These are phyloP conservation scores for Oeneis ivallda DNA, from an alignment of 2,888 invertebrate genomes.

Conservation along the genomic window DNA sequence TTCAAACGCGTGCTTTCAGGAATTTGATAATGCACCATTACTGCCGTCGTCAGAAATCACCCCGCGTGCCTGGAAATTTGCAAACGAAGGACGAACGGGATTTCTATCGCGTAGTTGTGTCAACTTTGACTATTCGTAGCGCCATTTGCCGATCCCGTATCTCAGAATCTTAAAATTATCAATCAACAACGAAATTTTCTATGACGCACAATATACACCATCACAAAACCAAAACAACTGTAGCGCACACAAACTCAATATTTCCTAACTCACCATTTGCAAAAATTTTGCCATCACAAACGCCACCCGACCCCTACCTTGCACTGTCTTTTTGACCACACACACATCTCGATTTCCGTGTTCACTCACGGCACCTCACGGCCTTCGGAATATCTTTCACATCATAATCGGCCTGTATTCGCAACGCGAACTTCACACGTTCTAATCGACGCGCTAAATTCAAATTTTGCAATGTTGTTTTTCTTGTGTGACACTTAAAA, in stretches of 20 bases:
- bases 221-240: constrained; percentile 66
- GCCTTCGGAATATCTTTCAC: constrained; percentile 85
- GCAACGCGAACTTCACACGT: constrained; percentile 82
- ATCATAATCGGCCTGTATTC: constrained; percentile 83
- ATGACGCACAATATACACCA: constrained; percentile 69
- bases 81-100: constrained; percentile 68
- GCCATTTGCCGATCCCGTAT: constrained; percentile 80
- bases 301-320: constrained; percentile 89
- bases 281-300: constrained; percentile 90
- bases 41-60: constrained; percentile 71
- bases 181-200: constrained; percentile 71
- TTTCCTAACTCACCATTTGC: constrained; percentile 87
- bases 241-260: constrained; percentile 64
- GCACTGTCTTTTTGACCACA: constrained; percentile 86
- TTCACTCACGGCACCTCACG: constrained; percentile 80
- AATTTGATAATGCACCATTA: constrained; percentile 74
- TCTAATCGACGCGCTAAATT: constrained; percentile 74
- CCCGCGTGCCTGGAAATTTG: constrained; percentile 69
- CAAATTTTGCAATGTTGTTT: constrained; percentile 58
- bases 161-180: constrained; percentile 72
- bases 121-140: constrained; percentile 81
- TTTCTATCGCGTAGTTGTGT: constrained; percentile 81
- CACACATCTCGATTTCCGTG: constrained; percentile 83
- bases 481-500: constrained; percentile 12
- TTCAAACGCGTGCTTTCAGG: constrained; percentile 69